Evolutionary conservation across 2,888 invertebrate genomes (phyloP), one percentile per base, ranked within the genome.

Genomic region (Drosophila antonietae): DNA sequence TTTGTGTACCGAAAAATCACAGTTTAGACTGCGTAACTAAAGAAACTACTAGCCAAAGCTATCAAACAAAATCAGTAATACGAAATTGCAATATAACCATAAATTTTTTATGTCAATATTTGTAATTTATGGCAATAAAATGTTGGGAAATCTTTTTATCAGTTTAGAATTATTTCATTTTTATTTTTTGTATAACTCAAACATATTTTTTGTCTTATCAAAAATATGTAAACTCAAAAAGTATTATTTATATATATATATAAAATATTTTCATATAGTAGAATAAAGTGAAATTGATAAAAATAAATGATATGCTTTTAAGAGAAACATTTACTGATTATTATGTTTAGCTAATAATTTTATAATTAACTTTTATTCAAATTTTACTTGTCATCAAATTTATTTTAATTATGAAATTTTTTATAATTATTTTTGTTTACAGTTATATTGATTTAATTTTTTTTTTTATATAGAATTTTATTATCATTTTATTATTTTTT

Each of bases 1-100:
- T 76, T 76, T 77, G 57, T 68, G 14, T 56, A 37, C 37, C 44
- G 55, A 55, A 62, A 59, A 62, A 61, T 64, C 64, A 53, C 43
- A 44, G 52, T 39, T 47, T 39, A 55, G 35, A 61, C 57, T 52
- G 31, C 15, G 46, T 23, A 53, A 53, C 41, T 23, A 18, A 62
- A 37, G 31, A 46, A 39, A 41, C 52, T 51, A 37, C 12, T 20
- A 51, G 6, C 57, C 20, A 20, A 28, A 31, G 47, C 12, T 20
- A 8, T 55, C 9, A 46, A 28, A 20, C 41, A 7, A 41, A 44
- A 71, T 41, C 20, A 43, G 14, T 53, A 20, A 14, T 47, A 15
- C 10, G 15, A 35, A 15, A 51, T 33, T 28, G 31, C 33, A 51
- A n/a, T 10, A 14, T 4, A 52, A 23, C 14, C 41, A 31, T 28